These are phyloP conservation scores for Oxyteleia sp. DNA, from an alignment of 2,888 invertebrate species.

Conservation along the genomic window DNA sequence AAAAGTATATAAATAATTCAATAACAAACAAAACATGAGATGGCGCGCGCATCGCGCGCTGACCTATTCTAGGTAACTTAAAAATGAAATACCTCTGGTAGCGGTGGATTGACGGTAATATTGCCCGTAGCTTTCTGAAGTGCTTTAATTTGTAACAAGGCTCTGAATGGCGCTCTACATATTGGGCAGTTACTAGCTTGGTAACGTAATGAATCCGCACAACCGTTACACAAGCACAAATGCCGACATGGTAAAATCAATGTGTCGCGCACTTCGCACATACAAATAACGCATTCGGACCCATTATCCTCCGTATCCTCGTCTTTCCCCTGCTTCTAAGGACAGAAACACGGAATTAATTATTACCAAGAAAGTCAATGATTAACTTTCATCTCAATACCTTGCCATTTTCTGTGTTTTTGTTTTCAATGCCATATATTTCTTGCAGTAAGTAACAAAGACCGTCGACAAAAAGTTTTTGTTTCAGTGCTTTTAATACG, in stretches of 20 bases:
- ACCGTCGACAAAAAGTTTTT: conserved; percentile 99
- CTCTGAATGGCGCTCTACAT: conserved; percentile 99
- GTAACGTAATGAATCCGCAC: conserved; percentile 98
- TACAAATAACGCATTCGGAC: conserved; percentile 99
- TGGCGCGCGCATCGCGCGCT: no score
- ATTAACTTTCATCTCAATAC: conserved; percentile 80
- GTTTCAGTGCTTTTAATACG: conserved; percentile 97
- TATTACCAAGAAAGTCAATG: no score
- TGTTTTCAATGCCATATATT: conserved; percentile 99
- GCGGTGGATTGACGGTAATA: conserved; percentile 88
- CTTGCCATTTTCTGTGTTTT: conserved; percentile 92
- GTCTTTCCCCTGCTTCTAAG: conserved; percentile 89
- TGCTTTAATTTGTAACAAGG: conserved; percentile 97
- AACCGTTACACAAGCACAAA: conserved; percentile 98
- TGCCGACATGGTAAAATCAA: conserved; percentile 98
- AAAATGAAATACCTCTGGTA: conserved; percentile 89
- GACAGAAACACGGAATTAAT: conserved; percentile 17
- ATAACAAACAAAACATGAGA: no score
- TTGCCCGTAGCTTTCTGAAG: conserved; percentile 92
- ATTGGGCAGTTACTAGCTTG: conserved; percentile 99
- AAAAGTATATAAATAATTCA: no score
- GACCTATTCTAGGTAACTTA: no score
- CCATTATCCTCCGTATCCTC: conserved; percentile 97
- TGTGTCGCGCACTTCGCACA: conserved; percentile 99
- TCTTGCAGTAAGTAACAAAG: conserved; percentile 98